These are phyloP conservation scores for Plemyria rubiginata DNA, from an alignment of 2,888 invertebrate genomes.

Conservation along the genomic window DNA sequence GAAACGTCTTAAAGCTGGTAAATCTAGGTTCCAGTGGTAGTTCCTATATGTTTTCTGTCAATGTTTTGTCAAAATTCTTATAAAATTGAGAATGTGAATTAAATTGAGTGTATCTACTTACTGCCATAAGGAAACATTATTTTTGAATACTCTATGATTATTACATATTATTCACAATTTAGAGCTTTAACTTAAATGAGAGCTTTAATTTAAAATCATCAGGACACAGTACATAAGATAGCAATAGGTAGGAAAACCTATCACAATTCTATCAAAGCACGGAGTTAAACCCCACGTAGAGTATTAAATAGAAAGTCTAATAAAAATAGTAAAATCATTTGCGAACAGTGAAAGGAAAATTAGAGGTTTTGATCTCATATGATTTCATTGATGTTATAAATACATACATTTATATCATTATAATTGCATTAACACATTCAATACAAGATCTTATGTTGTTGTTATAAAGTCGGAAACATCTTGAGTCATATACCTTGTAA, in stretches of 20 bases:
- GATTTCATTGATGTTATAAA: constrained; percentile 57
- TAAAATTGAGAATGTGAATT: too few species aligned
- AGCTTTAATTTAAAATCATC: too few species aligned
- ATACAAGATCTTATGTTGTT: constrained; percentile 24
- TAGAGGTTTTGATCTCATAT: constrained; percentile 60
- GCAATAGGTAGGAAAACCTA: background rate
- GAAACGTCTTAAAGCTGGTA: too few species aligned
- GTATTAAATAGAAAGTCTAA: constrained; percentile 77
- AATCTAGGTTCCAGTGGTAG: too few species aligned
- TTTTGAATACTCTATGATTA: too few species aligned
- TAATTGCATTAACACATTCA: constrained; percentile 6
- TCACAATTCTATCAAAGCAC: constrained; percentile 51
- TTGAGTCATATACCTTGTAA: constrained; percentile 12
- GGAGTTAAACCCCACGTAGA: constrained; percentile 62
- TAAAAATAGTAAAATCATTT: constrained; percentile 70
- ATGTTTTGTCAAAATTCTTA: too few species aligned
- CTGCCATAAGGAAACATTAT: too few species aligned
- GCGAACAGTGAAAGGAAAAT: constrained; percentile 75
- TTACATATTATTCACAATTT: too few species aligned
- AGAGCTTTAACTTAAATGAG: too few species aligned
- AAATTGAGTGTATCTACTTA: too few species aligned
- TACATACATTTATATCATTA: constrained; percentile 35
- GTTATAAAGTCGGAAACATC: constrained; percentile 3
- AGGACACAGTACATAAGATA: background rate
- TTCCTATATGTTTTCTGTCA: too few species aligned